A percentile compares a stretch with the other conserved stretches of the same genome.
Evolutionary conservation across 2,888 invertebrate genomes (phyloP).

Genomic region (Syritta pipiens): DNA sequence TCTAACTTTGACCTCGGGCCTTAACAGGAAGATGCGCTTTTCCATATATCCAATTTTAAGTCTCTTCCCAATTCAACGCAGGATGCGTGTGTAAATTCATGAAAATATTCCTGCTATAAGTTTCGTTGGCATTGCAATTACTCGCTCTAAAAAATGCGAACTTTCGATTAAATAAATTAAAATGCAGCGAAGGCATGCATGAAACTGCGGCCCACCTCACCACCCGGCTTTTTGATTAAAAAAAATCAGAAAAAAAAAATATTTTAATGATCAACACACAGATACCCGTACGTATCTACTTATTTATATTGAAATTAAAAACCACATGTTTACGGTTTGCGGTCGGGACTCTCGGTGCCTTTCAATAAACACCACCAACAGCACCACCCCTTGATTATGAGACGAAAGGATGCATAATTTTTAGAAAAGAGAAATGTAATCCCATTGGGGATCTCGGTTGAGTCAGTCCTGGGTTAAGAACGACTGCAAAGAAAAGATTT

Average conservation of each 20-base stretch:
- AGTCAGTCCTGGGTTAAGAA: constrained; percentile 18
- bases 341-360: constrained; percentile 22
- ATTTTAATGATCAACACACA: constrained; percentile 33
- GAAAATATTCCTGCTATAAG: neutral
- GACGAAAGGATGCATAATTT: constrained; percentile 26
- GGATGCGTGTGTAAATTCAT: neutral
- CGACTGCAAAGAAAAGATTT: constrained; percentile 12
- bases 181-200: constrained; percentile 15
- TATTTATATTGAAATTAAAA: constrained; percentile 35
- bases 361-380: constrained; percentile 6
- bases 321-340: constrained; percentile 15
- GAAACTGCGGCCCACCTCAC: neutral
- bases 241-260: no score
- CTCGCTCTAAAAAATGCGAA: constrained; percentile 44
- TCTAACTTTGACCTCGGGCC: no score
- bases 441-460: constrained; percentile 32
- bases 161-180: constrained; percentile 56
- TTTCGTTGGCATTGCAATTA: constrained; percentile 38
- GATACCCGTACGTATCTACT: neutral
- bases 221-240: constrained; percentile 29
- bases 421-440: constrained; percentile 21
- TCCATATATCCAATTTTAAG: no score
- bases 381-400: constrained; percentile 10
- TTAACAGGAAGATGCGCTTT: no score
- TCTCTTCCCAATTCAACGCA: no score